Evolutionary conservation across 2,797 vertebrate genomes (phyloP).

Genomic region (Hydrocynus forskahlii): DNA sequence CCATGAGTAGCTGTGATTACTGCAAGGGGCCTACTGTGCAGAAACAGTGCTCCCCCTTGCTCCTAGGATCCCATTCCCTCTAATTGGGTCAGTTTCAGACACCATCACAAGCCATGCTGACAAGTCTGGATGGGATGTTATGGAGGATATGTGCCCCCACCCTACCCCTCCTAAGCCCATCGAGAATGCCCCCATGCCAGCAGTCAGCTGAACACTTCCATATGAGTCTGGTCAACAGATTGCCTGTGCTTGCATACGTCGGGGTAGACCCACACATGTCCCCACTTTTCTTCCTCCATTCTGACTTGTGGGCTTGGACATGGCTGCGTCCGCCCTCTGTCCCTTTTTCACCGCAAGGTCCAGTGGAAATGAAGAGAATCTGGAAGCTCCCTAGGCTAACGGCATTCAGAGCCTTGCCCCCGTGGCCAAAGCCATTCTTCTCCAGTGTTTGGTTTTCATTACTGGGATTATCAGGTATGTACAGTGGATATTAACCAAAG

Average conservation of each 20-base stretch:
- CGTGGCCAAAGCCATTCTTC: constrained; percentile 40
- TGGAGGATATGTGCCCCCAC: constrained; percentile 32
- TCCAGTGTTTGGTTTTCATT: constrained; percentile 50
- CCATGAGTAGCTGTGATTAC: constrained; percentile 32
- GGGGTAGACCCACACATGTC: constrained; percentile 39
- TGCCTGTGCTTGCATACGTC: constrained; percentile 6
- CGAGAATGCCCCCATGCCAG: constrained; percentile 45
- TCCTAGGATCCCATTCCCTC: constrained; percentile 39
- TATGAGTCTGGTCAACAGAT: constrained; percentile 37
- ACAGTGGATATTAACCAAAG: constrained; percentile 51
- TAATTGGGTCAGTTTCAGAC: constrained; percentile 47
- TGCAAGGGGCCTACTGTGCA: constrained; percentile 32
- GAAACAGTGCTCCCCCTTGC: constrained; percentile 19
- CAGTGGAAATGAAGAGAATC: constrained; percentile 36
- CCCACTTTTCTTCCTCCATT: constrained; percentile 30
- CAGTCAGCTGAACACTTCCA: constrained; percentile 55
- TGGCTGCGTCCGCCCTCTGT: constrained; percentile 18
- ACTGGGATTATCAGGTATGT: constrained; percentile 52
- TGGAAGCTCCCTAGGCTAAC: constrained; percentile 27
- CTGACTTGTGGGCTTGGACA: constrained; percentile 22
- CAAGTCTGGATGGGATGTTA: constrained; percentile 31
- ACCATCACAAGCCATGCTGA: constrained; percentile 39
- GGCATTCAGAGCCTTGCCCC: constrained; percentile 30
- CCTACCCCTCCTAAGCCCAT: constrained; percentile 12
- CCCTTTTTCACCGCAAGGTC: constrained; percentile 30